Percentiles rank a stretch among this genome's conserved stretches.
Conservation (phyloP, 2,888 invertebrate genomes). For the Patella depressa region DNA sequence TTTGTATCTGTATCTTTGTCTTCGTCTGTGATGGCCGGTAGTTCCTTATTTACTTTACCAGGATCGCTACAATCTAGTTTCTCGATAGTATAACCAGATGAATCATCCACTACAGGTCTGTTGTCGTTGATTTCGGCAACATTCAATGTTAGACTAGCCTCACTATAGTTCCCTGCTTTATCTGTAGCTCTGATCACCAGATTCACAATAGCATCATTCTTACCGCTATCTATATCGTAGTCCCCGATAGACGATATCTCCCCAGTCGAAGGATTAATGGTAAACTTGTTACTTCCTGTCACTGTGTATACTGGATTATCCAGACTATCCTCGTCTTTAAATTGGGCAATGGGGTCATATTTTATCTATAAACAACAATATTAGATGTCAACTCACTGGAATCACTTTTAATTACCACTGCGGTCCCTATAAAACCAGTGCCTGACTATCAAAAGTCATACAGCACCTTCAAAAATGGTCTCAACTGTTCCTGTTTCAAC, state of each 20-base stretch:
- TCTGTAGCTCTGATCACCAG: slow-evolving; percentile 10
- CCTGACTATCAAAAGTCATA: too few species aligned
- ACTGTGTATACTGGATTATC: background rate
- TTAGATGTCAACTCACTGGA: background rate
- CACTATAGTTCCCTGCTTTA: background rate
- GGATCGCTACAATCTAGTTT: background rate
- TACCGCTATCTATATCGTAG: background rate
- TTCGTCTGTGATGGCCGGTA: background rate
- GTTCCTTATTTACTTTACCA: background rate
- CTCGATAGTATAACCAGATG: background rate
- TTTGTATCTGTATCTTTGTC: background rate
- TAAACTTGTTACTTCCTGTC: background rate
- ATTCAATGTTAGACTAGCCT: background rate
- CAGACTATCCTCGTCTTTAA: background rate
- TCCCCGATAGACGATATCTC: background rate
- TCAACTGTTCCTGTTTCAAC: too few species aligned
- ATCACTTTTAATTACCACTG: too few species aligned
- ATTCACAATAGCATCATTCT: background rate
- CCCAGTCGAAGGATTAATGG: background rate
- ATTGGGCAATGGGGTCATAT: background rate
- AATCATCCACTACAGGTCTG: background rate
- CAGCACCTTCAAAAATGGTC: too few species aligned
- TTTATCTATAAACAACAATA: background rate
- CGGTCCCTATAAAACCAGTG: too few species aligned
- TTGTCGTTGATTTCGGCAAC: background rate